Evolutionary conservation across 2,113 vertebrate species (phyloP).

Genomic region (Halichoerus grypus): DNA sequence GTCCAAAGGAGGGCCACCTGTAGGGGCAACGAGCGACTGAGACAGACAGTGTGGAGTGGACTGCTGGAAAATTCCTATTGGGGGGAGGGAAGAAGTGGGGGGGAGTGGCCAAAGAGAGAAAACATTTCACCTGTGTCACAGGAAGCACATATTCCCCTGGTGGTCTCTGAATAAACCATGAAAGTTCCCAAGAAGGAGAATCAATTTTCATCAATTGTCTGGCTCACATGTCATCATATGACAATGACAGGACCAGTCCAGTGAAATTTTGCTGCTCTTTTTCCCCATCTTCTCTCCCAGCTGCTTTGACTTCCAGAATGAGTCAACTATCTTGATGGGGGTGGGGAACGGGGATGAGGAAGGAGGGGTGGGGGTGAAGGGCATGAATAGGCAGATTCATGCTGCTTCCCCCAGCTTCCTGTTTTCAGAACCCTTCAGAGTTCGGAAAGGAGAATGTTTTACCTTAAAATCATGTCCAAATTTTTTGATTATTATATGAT

Average conservation of each 20-base stretch:
- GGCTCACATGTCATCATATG: neutral
- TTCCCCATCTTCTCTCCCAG: neutral
- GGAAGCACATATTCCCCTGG: neutral
- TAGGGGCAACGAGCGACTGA: neutral
- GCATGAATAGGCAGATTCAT: neutral
- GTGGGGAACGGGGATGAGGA: too few relatives aligned
- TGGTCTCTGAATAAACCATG: neutral
- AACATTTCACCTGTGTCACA: accelerated
- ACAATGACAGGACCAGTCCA: neutral
- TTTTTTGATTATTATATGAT: neutral
- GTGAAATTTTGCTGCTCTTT: neutral
- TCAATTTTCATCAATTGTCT: neutral
- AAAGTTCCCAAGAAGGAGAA: neutral
- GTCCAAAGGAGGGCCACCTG: neutral
- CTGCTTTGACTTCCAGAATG: neutral
- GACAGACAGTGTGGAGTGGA: neutral
- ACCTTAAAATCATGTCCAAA: neutral
- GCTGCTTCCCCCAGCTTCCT: neutral
- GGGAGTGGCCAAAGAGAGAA: neutral
- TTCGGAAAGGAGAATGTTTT: neutral
- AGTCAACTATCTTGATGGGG: neutral
- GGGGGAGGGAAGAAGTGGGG: neutral
- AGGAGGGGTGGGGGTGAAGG: neutral
- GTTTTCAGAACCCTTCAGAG: neutral
- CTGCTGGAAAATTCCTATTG: neutral